These are phyloP conservation scores for Nipponacmea schrenckii DNA, from an alignment of 2,888 invertebrate species.

Conservation along the genomic window DNA sequence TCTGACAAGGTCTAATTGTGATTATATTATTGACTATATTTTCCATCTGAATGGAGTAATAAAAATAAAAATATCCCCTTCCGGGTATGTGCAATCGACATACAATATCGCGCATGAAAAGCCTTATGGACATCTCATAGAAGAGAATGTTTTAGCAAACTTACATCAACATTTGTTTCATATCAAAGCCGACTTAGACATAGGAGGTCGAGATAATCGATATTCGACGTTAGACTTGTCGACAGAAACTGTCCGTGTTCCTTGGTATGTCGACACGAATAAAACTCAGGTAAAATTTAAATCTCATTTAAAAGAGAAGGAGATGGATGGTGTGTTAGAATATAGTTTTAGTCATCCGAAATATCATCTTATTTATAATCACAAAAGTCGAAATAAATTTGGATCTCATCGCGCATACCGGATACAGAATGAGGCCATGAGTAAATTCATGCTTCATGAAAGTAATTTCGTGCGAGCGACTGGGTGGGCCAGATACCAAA, in stretches of 20 bases:
- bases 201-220: slow-evolving; percentile 48
- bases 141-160: slow-evolving; percentile 47
- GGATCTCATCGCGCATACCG: slow-evolving; percentile 48
- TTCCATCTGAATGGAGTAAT: slow-evolving; percentile 59
- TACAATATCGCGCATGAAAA: slow-evolving; percentile 45
- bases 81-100: slow-evolving; percentile 56
- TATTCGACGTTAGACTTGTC: slow-evolving; percentile 47
- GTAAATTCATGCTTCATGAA: slow-evolving; percentile 46
- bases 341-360: slow-evolving; percentile 42
- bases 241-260: slow-evolving; percentile 36
- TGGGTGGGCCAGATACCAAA: slow-evolving; percentile 53
- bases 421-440: slow-evolving; percentile 40
- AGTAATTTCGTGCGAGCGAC: slow-evolving; percentile 42
- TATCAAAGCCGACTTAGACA: slow-evolving; percentile 60
- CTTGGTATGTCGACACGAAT: slow-evolving; percentile 35
- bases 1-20: slow-evolving; percentile 53
- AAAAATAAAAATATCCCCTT: slow-evolving; percentile 48
- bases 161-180: slow-evolving; percentile 58
- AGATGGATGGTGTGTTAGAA: slow-evolving; percentile 44
- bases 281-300: slow-evolving; percentile 38
- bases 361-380: slow-evolving; percentile 47
- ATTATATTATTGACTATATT: slow-evolving; percentile 60
- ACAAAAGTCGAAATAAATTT: slow-evolving; percentile 42
- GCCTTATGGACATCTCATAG: slow-evolving; percentile 46
- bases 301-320: slow-evolving; percentile 38